These are phyloP conservation scores for Iguana delicatissima DNA, from an alignment of 2,797 vertebrate species.

Conservation along the genomic window DNA sequence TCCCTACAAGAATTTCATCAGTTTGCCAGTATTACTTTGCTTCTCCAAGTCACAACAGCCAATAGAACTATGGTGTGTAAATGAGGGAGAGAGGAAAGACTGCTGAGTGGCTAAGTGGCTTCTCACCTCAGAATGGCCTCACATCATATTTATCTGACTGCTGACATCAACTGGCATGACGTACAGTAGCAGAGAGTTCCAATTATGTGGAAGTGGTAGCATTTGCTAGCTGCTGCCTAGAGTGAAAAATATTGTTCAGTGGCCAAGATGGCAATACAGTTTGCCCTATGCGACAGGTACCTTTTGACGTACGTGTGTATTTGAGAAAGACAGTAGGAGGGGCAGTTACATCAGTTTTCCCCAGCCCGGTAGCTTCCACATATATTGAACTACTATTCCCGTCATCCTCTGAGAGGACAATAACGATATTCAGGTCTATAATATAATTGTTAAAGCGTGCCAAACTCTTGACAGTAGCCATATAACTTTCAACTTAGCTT, in stretches of 20 bases:
- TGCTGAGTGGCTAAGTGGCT: neutral
- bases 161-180: neutral
- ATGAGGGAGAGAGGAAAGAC: neutral
- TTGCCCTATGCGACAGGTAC: neutral
- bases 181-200: neutral
- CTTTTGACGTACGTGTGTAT: neutral
- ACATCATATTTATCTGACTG: conserved; percentile 1
- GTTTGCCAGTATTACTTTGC: neutral
- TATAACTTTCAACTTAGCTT: neutral
- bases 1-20: neutral
- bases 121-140: conserved; percentile 23
- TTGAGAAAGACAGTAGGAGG: too few species aligned
- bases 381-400: neutral
- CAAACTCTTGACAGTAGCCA: neutral
- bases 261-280: neutral
- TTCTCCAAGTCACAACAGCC: neutral
- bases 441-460: neutral
- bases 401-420: neutral
- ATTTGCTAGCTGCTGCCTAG: neutral
- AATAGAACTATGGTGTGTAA: neutral
- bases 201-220: too few species aligned
- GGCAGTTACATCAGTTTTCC: too few species aligned
- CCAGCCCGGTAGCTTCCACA: too few species aligned
- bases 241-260: neutral
- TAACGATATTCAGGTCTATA: neutral